phyloP scores from a whole-genome alignment of 1,140 invertebrate genomes.

The Brachionus asplanchnoidis region DNA sequence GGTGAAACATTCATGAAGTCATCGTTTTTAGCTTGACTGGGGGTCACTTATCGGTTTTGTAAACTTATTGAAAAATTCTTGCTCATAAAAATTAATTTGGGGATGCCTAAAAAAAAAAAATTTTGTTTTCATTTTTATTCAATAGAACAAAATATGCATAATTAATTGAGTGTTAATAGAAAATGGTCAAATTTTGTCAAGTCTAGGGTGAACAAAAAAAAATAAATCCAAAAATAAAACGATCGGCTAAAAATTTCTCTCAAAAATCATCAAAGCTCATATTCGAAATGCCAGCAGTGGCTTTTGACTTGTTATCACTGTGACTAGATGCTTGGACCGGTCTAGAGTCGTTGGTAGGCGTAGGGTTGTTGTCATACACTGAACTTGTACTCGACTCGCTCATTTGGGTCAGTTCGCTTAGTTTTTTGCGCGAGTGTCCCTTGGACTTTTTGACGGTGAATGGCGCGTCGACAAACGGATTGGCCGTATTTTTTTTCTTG shows the following conservation, averaged over 20 bases:
- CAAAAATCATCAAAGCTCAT: slow-evolving; percentile 41
- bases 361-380: neutral
- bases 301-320: neutral
- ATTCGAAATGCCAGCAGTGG: neutral
- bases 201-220: neutral
- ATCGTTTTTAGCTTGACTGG: too few relatives aligned
- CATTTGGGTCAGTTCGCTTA: neutral
- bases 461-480: slow-evolving; percentile 29
- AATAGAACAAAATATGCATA: neutral
- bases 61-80: too few relatives aligned
- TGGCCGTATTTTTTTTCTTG: neutral
- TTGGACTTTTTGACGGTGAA: slow-evolving; percentile 38
- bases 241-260: neutral
- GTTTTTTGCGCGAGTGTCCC: neutral
- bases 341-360: slow-evolving; percentile 1
- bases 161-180: neutral
- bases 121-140: neutral
- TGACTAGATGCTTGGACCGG: slow-evolving; percentile 22
- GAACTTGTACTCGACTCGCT: neutral
- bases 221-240: neutral
- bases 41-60: too few relatives aligned
- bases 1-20: too few relatives aligned
- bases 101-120: neutral
- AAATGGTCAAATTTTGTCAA: neutral
- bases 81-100: too few relatives aligned